A percentile compares a stretch with the other conserved stretches of the same genome.
Evolutionary conservation across 2,888 invertebrate species (phyloP).

Genomic region (Molanna angustata): DNA sequence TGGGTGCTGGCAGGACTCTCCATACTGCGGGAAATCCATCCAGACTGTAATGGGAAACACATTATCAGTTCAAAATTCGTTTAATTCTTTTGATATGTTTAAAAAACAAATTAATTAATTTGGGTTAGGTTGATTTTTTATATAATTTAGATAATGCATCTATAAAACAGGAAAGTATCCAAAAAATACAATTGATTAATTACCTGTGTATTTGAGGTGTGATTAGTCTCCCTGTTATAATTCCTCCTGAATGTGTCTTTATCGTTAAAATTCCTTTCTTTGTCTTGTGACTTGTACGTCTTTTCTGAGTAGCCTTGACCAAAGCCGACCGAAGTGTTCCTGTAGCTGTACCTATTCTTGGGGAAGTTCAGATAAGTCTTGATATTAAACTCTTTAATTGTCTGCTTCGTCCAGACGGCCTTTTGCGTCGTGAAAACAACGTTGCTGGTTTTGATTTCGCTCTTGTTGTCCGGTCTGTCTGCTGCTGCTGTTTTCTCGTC

Average conservation of each 20-base stretch:
- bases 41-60: too few species aligned
- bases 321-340: background rate
- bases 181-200: too few species aligned
- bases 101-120: too few species aligned
- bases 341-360: constrained; percentile 1
- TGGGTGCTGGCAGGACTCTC: background rate
- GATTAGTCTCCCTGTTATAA: background rate
- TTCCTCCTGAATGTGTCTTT: background rate
- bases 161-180: too few species aligned
- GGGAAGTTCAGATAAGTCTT: constrained; percentile 3
- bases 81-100: too few species aligned
- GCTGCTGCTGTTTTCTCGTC: background rate
- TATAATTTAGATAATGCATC: too few species aligned
- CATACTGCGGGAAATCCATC: background rate
- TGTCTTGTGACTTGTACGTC: background rate
- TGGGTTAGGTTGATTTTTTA: too few species aligned
- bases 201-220: too few species aligned
- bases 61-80: too few species aligned
- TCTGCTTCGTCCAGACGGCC: background rate
- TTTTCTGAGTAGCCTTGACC: background rate
- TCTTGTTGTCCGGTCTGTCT: background rate
- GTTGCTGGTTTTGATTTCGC: too few species aligned
- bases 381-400: background rate
- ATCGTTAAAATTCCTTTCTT: background rate
- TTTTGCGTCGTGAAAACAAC: too few species aligned